Percentiles rank a stretch among this genome's conserved stretches.
Evolutionary conservation across 2,113 vertebrate species (phyloP).

Genomic region (Lepisosteus oculatus): DNA sequence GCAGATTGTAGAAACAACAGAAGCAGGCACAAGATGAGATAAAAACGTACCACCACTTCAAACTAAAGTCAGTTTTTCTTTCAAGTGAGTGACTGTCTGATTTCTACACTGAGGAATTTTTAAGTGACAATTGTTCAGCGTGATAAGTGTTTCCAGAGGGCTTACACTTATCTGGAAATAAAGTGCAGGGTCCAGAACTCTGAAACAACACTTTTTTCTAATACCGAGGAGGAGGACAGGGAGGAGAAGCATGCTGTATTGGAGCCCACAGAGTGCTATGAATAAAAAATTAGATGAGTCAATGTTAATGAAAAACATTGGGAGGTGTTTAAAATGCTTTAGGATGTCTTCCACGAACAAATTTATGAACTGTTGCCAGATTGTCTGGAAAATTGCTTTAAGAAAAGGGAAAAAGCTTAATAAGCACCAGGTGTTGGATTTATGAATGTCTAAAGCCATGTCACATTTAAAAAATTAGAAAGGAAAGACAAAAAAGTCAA

Average conservation of each 20-base stretch:
- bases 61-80: too few species aligned
- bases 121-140: background rate
- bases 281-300: conserved; percentile 5
- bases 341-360: background rate
- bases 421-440: conserved; percentile 2
- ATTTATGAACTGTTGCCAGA: background rate
- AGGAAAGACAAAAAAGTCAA: conserved; percentile 7
- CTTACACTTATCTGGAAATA: background rate
- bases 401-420: background rate
- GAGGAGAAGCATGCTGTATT: background rate
- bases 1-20: too few species aligned
- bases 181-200: background rate
- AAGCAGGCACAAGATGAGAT: too few species aligned
- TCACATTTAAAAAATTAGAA: background rate
- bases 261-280: conserved; percentile 1
- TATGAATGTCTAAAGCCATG: background rate
- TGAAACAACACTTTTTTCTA: background rate
- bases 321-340: conserved; percentile 11
- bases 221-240: background rate
- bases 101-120: background rate
- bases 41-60: too few species aligned
- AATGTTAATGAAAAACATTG: conserved; percentile 11
- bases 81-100: too few species aligned
- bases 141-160: background rate
- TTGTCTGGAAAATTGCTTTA: background rate